Evolutionary conservation across 2,888 invertebrate genomes (phyloP), one percentile per base, ranked within the genome.

Genomic region (Julus scandinavius): DNA sequence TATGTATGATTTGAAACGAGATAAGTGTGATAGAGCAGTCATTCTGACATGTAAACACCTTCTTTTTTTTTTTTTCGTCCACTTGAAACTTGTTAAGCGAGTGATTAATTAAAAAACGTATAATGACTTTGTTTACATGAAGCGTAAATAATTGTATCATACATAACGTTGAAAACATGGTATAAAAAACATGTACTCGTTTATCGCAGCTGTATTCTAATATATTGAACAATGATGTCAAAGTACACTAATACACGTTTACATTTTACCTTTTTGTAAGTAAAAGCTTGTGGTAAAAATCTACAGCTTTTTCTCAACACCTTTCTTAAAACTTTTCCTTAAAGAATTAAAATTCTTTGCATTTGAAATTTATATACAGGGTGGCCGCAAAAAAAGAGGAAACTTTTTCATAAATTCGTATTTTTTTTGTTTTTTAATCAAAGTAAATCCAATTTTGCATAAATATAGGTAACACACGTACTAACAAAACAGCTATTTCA

Each of bases 101-200:
- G 11, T 72, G 72, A 72, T 72, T 72, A 72, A 72, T 72, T 29
- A 72, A 72, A 72, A 45, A 72, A 72, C 29, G 13, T 72, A 29
- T 72, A 72, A 72, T 72, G 72, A 72, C 72, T 72, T 72, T 29
- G 72, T 72, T 72, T 29, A 72, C 72, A 72, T 29, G 72, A 29
- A 72, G 2, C 9, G 72, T 72, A 72, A 72, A 29, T 29, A 72
- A 29, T 29, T 72, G 72, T 29, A 29, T 72, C 72, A 29, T 72
- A 72, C 29, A 7, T 72, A 72, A 72, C 72, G 11, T n/a, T 72
- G 72, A 72, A 72, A 72, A 72, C 5, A n/a, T 11, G 58, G n/a
- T 72, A 29, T 15, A 72, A 72, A 72, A 29, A 29, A 29, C 11
- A 72, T 9, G 9, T 29, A 29, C 72, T 29, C 11, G 29, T 29